Evolutionary conservation across 2,113 vertebrate species (phyloP), one percentile per base, ranked within the genome.

Genomic region (Paratilapia polleni): DNA sequence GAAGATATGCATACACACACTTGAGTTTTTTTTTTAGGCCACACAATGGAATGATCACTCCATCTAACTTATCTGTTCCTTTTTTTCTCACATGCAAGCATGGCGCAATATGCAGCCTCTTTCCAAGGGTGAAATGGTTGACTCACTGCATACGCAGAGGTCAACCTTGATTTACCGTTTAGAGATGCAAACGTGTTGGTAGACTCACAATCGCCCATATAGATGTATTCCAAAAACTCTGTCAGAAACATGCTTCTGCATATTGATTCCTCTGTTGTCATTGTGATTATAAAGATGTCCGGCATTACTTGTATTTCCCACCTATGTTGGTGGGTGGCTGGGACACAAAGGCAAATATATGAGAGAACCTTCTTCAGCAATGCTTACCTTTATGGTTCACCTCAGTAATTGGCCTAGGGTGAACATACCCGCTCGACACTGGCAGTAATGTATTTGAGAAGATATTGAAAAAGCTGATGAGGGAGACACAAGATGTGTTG

Each of bases 391-490:
- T 91, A 91, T 86, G 94, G 94, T 96, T 95, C 92, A 93, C 74
- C 75, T 83, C 90, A 79, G 85, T 95, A 96, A 95, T 95, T 93
- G 94, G 93, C 94, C 93, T 77, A 81, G 91, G 94, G 95, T 95
- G 94, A 94, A 90, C 81, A 56, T 89, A 83, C 84, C 86, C 63
- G 83, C 89, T 91, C 91, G 62, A 93, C 92, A 91, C 81, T 90
- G 86, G 92, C 92, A 91, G 93, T 93, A 94, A 96, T 91, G 91
- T 94, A 93, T 95, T 95, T 95, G 88, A 94, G 92, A 94, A 93
- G 92, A 96, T 96, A 96, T 92, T 95, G 94, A 95, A 95, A 95
- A 95, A 93, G 92, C 93, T 92, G 92, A 95, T 95, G 94, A 96
- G 94, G 82, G 93, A 95, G 92, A 95, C 92, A 93, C 92, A 90